Base-by-base conservation (phyloP, 2,888 invertebrate species). In the Cephonodes hylas region DNA sequence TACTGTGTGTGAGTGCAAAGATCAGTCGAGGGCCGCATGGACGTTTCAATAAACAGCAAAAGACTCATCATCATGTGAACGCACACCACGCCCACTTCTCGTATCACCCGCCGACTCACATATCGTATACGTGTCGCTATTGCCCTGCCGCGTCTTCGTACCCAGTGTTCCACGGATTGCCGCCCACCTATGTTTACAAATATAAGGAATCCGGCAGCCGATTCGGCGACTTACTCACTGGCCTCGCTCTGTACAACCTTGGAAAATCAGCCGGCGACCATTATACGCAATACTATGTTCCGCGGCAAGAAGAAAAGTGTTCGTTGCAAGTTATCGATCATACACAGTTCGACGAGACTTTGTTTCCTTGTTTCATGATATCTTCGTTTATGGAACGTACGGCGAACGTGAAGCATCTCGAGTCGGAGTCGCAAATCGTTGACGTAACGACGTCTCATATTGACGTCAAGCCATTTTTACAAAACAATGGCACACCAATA, bases 161-260 rank as follows among this genome's bases (percentile, higher is more conserved):
- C 62, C 91, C 91, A 0, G 91, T 91, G n/a, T 91, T 82, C 73
- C 85, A 87, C 63, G 81, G 85, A 34, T 67, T 79, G 20, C 86
- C 85, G 2, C 91, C 91, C 0, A 78, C 85, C 0, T 91, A 91
- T 73, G 86, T 91, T 22, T 90, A 88, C 72, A 82, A 80, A 59
- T 91, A 83, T 69, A 77, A 86, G 31, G 89, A 90, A 61, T 85
- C 84, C 7, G 78, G 80, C 2, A 85, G 80, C 61, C 77, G 86
- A 64, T 91, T 82, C 64, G 82, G 86, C 1, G 82, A 84, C 57
- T 66, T 92, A 18, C 69, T 91, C 44, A 83, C 89, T 1, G 91
- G 91, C 7, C 75, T 92, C 23, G 88, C 91, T 6, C 70, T 92
- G 13, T 91, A 90, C 73, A 92, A 92, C 69, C 75, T 92, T 42